phyloP scores from a whole-genome alignment of 2,888 invertebrate species.

The Phalangium opilio region DNA sequence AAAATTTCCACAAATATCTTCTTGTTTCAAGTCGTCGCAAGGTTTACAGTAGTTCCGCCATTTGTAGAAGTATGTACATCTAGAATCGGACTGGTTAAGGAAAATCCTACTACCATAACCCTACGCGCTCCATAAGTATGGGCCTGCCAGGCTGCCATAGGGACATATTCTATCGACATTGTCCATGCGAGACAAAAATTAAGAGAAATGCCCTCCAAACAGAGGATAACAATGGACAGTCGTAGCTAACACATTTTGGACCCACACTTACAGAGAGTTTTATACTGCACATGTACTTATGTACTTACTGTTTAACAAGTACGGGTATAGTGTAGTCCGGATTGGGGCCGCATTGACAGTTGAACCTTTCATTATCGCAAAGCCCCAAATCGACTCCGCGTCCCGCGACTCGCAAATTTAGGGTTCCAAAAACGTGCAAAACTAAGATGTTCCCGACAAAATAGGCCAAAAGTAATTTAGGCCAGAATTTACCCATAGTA shows the following conservation, averaged over 20 bases:
- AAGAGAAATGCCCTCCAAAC: too few species aligned
- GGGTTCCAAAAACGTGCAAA: too few species aligned
- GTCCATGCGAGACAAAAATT: too few species aligned
- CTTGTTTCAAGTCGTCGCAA: constrained; percentile 11
- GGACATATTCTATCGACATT: too few species aligned
- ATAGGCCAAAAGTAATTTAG: too few species aligned
- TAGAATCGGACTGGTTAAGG: constrained; percentile 3
- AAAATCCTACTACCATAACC: background rate
- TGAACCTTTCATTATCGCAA: constrained; percentile 13
- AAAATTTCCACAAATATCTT: constrained; percentile 12
- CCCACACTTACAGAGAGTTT: background rate
- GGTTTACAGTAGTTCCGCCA: constrained; percentile 16
- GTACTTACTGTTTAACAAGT: constrained; percentile 7
- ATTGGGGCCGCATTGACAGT: constrained; percentile 10
- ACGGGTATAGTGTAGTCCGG: constrained; percentile 5
- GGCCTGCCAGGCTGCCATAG: too few species aligned
- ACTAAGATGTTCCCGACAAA: too few species aligned
- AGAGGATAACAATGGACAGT: too few species aligned
- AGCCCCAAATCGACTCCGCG: constrained; percentile 13
- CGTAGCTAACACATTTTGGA: background rate
- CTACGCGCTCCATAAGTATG: too few species aligned
- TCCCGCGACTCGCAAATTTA: too few species aligned
- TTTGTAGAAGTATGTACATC: constrained; percentile 16
- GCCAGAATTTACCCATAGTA: too few species aligned
- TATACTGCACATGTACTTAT: background rate